Conservation (phyloP, 1,140 invertebrate genomes). For the Acromyrmex heyeri region DNA sequence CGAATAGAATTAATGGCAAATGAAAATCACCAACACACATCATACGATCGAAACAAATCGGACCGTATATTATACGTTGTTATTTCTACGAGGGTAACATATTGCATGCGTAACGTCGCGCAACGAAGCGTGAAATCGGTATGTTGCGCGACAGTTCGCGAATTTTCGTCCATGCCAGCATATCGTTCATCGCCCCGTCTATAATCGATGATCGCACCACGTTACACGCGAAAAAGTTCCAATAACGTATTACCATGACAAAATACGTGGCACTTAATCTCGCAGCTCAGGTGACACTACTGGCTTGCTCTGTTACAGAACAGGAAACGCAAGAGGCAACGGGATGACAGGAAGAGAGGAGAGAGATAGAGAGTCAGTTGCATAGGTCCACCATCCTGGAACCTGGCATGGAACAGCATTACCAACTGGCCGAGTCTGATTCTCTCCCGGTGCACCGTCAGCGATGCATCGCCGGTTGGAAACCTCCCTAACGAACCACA, state of each 20-base stretch:
- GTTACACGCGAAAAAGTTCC: slow-evolving; percentile 34
- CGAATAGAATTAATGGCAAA: slow-evolving; percentile 24
- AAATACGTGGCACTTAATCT: slow-evolving; percentile 53
- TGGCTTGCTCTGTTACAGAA: slow-evolving; percentile 12
- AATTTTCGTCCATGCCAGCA: slow-evolving; percentile 36
- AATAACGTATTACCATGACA: slow-evolving; percentile 54
- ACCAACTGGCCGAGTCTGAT: slow-evolving; percentile 67
- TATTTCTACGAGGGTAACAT: slow-evolving; percentile 24
- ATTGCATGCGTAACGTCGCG: slow-evolving; percentile 2
- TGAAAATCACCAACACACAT: not conserved
- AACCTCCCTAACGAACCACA: slow-evolving; percentile 82
- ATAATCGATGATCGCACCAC: not conserved
- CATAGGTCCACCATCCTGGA: slow-evolving; percentile 33
- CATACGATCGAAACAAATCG: slow-evolving; percentile 12
- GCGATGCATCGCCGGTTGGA: slow-evolving; percentile 72
- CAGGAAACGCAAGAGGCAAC: slow-evolving; percentile 58
- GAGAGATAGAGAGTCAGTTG: not conserved
- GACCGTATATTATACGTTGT: slow-evolving; percentile 9
- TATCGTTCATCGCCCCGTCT: slow-evolving; percentile 13
- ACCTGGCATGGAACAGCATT: slow-evolving; percentile 48
- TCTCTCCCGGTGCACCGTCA: slow-evolving; percentile 63
- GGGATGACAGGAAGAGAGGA: not conserved
- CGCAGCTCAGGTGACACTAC: slow-evolving; percentile 10
- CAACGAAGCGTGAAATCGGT: slow-evolving; percentile 35
- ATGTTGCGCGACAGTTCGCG: slow-evolving; percentile 15